Conservation (phyloP, 1,140 invertebrate species). For the Parasteatoda tepidariorum region DNA sequence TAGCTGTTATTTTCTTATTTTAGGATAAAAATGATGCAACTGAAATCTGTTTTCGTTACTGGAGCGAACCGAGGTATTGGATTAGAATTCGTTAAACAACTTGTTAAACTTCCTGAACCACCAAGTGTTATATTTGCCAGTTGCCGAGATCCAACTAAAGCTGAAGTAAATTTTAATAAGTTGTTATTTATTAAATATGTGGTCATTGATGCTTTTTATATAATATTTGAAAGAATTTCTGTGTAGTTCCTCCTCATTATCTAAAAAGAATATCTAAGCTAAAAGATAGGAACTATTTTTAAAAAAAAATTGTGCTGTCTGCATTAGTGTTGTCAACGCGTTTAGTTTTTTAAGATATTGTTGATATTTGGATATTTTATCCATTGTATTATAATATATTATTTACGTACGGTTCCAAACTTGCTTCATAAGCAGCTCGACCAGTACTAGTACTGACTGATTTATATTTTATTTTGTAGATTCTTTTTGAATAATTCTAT, state of each 20-base stretch:
- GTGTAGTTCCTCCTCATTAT: neutral
- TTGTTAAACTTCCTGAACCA: slow-evolving; percentile 70
- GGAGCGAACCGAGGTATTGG: slow-evolving; percentile 90
- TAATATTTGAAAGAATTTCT: neutral
- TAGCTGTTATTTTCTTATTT: too few species aligned
- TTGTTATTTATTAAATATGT: neutral
- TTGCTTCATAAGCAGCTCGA: too few species aligned
- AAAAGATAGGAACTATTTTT: neutral
- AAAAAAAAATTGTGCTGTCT: too few species aligned
- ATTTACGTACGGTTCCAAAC: too few species aligned
- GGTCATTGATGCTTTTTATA: neutral
- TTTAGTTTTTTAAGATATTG: too few species aligned
- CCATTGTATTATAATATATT: too few species aligned
- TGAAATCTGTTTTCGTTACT: slow-evolving; percentile 78
- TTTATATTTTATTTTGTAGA: too few species aligned
- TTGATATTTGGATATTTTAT: too few species aligned
- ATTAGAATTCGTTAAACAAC: slow-evolving; percentile 81
- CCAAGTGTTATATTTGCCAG: slow-evolving; percentile 79
- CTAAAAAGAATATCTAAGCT: neutral
- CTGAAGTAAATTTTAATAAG: slow-evolving; percentile 72
- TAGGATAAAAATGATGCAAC: slow-evolving; percentile 3
- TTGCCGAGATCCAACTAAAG: slow-evolving; percentile 71
- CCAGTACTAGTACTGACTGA: too few species aligned
- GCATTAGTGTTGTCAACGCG: too few species aligned
- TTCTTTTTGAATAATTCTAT: too few species aligned